Evolutionary conservation across 2,888 invertebrate genomes (phyloP).

Genomic region (Alloscopus bannaensis): DNA sequence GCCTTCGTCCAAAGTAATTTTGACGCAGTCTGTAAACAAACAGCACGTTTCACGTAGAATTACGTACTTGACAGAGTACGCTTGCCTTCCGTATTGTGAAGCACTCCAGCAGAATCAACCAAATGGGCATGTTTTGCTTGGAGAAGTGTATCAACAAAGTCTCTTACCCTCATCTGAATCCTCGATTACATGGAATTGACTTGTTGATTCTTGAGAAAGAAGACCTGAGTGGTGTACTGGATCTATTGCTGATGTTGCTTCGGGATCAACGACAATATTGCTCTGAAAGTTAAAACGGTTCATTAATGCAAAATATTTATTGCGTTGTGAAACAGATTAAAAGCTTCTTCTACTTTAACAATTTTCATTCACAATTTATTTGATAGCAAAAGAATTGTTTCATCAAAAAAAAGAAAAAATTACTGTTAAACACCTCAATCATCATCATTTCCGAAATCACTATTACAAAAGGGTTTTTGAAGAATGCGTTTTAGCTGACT

Average conservation of each 20-base stretch:
- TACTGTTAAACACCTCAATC: background rate
- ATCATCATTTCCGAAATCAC: background rate
- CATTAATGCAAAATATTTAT: no score
- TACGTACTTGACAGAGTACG: no score
- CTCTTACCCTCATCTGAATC: constrained; percentile 49
- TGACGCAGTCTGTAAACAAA: constrained; percentile 84
- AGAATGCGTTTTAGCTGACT: no score
- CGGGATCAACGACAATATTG: constrained; percentile 35
- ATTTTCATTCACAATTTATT: background rate
- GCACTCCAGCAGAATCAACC: no score
- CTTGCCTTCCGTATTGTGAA: no score
- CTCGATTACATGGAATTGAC: constrained; percentile 50
- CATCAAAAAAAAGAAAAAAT: background rate
- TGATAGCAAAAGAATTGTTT: no score
- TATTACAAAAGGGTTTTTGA: background rate
- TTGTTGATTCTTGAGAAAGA: constrained; percentile 25
- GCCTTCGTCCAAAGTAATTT: constrained; percentile 88
- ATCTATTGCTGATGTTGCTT: constrained; percentile 25
- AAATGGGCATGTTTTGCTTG: no score
- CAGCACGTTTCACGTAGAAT: background rate
- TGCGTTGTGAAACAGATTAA: background rate
- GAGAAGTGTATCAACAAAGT: no score
- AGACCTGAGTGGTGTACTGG: constrained; percentile 40
- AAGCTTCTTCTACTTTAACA: background rate
- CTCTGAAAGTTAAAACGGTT: constrained; percentile 15